These are phyloP conservation scores for Xestia c-nigrum DNA, from an alignment of 2,888 invertebrate species.

Conservation along the genomic window DNA sequence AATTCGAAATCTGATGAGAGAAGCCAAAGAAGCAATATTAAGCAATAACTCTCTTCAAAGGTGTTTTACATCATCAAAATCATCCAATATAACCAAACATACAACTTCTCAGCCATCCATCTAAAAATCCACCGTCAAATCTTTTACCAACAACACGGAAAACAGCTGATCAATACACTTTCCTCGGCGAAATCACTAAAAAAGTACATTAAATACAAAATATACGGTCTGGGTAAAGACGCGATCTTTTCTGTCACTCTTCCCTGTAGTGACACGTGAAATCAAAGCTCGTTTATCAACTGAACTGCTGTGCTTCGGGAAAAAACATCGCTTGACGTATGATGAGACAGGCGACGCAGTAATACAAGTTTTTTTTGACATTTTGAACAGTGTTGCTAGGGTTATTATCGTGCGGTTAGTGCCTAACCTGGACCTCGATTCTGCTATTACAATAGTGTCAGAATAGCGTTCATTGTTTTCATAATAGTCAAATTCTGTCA, in stretches of 20 bases:
- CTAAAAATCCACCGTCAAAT: slow-evolving; percentile 18
- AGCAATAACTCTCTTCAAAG: not conserved
- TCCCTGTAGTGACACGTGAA: slow-evolving; percentile 65
- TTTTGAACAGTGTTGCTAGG: not conserved
- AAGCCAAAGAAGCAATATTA: not conserved
- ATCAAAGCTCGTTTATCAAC: slow-evolving; percentile 70
- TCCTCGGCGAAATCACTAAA: slow-evolving; percentile 30
- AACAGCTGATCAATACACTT: slow-evolving; percentile 57
- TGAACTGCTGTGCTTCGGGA: slow-evolving; percentile 56
- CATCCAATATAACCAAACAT: not conserved
- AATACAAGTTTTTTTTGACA: slow-evolving; percentile 27
- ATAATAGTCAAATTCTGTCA: too few species aligned
- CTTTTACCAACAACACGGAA: slow-evolving; percentile 14
- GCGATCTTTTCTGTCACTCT: slow-evolving; percentile 65
- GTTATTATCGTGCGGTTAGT: too few species aligned
- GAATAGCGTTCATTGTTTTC: too few species aligned
- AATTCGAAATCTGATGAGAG: not conserved
- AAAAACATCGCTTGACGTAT: slow-evolving; percentile 55
- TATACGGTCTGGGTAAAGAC: slow-evolving; percentile 50
- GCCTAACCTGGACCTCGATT: too few species aligned
- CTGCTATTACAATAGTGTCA: too few species aligned
- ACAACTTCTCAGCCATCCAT: slow-evolving; percentile 11
- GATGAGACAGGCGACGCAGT: slow-evolving; percentile 40
- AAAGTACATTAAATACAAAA: slow-evolving; percentile 62
- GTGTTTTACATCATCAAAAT: not conserved